Evolutionary conservation across 2,113 vertebrate species (phyloP).

Genomic region (Phycodurus eques): DNA sequence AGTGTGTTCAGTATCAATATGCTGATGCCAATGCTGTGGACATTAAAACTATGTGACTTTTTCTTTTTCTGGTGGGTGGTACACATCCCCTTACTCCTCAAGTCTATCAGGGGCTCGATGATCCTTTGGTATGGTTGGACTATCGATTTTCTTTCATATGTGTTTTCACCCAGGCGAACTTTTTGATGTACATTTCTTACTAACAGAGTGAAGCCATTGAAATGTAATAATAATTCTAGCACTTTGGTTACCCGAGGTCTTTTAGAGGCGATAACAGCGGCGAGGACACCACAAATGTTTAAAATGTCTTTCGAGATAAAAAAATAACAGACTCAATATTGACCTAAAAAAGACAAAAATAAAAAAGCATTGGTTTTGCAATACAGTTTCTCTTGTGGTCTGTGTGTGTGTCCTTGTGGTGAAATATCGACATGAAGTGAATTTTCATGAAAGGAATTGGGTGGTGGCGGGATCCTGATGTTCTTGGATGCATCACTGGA

Average conservation of each 20-base stretch:
- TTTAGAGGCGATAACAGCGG: constrained; percentile 76
- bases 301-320: constrained; percentile 70
- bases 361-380: constrained; percentile 74
- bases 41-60: constrained; percentile 56
- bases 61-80: constrained; percentile 11
- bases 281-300: constrained; percentile 75
- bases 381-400: constrained; percentile 45
- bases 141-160: constrained; percentile 68
- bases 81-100: constrained; percentile 54
- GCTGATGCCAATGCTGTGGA: constrained; percentile 66
- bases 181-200: constrained; percentile 77
- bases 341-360: constrained; percentile 59
- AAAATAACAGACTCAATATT: constrained; percentile 48
- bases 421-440: background rate
- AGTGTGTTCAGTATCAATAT: constrained; percentile 63
- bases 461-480: too few relatives aligned
- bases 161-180: constrained; percentile 71
- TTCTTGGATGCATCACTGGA: background rate
- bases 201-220: constrained; percentile 77
- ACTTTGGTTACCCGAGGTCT: constrained; percentile 77
- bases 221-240: constrained; percentile 73
- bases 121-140: constrained; percentile 65
- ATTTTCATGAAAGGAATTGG: background rate
- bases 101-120: constrained; percentile 62
- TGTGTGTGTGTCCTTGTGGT: constrained; percentile 40